Evolutionary conservation across 2,888 invertebrate species (phyloP), one percentile per base, ranked within the genome.

Genomic region (Epinotia ramella): DNA sequence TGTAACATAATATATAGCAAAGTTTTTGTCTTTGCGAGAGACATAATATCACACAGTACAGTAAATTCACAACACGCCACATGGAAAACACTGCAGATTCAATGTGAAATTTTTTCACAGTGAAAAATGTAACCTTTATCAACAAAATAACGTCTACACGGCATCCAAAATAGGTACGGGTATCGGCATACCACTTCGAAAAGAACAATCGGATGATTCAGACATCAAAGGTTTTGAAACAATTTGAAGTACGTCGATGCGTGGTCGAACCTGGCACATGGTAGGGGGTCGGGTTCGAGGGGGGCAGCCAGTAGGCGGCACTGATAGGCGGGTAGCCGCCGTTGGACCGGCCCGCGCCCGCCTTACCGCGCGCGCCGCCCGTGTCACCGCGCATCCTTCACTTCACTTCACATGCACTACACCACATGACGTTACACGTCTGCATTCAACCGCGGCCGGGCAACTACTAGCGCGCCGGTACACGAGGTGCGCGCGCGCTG

Each of bases 291-390:
- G 96, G 96, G 92, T 96, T 96, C 80, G 97, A 96, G 86, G 97
- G 96, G 81, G 97, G 97, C 86, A 97, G 96, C 97, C 97, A 97
- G 94, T 97, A 97, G 88, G 97, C 96, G 89, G 97, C 96, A 91
- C 96, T 96, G 95, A 97, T 97, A 84, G 97, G 95, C 89, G 97
- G 97, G 95, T 97, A 97, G 92, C 91, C 95, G 88, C 86, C 87
- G 82, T 85, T 82, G 82, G 86, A 86, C 80, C 87, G 84, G 82
- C 86, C 86, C 81, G 84, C 84, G 84, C 87, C 87, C 84, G 88
- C 85, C 87, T 91, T 89, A 84, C 89, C 88, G 83, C 91, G 88
- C 78, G 89, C 90, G 84, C 91, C 93, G 86, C 91, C 94, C 86
- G 93, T 89, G 90, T 93, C 94, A 80, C 94, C 93, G 82, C 93